phyloP scores from a whole-genome alignment of 2,888 invertebrate genomes.

The Holacanthella duospinosa region DNA sequence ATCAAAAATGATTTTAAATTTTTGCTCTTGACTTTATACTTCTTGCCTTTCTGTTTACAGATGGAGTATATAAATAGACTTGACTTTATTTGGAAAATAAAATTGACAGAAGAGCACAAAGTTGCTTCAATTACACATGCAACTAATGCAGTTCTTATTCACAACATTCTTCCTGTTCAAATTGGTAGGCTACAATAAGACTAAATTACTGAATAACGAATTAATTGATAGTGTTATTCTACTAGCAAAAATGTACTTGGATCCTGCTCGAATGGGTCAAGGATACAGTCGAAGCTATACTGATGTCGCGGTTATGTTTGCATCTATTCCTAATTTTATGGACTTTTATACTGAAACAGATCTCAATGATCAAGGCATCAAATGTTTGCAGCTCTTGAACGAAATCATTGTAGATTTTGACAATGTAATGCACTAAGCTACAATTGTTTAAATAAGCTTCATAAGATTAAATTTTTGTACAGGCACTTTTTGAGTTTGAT shows the following conservation, averaged over 20 bases:
- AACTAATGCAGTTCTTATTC: slow-evolving; percentile 75
- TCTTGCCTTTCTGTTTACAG: slow-evolving; percentile 39
- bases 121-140: slow-evolving; percentile 75
- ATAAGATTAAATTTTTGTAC: slow-evolving; percentile 14
- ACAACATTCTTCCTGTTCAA: slow-evolving; percentile 85
- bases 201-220: slow-evolving; percentile 1
- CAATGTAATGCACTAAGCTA: slow-evolving; percentile 49
- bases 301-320: slow-evolving; percentile 91
- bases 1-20: background rate
- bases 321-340: slow-evolving; percentile 73
- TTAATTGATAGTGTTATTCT: slow-evolving; percentile 21
- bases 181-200: slow-evolving; percentile 54
- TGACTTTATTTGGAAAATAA: slow-evolving; percentile 73
- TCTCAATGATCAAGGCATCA: slow-evolving; percentile 47
- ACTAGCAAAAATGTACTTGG: slow-evolving; percentile 67
- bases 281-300: slow-evolving; percentile 78
- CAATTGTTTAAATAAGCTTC: background rate
- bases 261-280: slow-evolving; percentile 51
- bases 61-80: slow-evolving; percentile 79
- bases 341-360: slow-evolving; percentile 53
- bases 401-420: slow-evolving; percentile 90
- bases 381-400: slow-evolving; percentile 64
- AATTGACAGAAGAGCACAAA: slow-evolving; percentile 65
- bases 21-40: background rate
- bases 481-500: slow-evolving; percentile 56